Base-by-base conservation (phyloP, 2,888 invertebrate species). In the Petrolisthes manimaculis region DNA sequence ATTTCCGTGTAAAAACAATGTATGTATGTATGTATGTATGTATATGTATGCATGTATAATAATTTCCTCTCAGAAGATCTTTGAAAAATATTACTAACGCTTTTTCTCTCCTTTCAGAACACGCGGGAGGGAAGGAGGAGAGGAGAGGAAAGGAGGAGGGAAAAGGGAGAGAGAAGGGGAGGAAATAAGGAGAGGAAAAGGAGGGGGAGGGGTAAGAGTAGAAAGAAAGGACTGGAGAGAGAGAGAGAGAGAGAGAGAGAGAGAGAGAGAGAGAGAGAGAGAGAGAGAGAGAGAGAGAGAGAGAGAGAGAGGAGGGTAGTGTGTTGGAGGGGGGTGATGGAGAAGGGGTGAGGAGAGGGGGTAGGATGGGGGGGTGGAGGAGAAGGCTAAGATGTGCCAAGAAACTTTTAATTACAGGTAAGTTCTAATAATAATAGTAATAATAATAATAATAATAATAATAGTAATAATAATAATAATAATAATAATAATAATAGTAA, bases 231-330 rank as follows among this genome's bases (percentile, higher is more conserved):
- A 77, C 21, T 37, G 77, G 18, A 77, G 77, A 37, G n/a, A n/a
- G 53, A 37, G 18, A 37, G 18, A 18, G 51, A 77, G 53, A 37
- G 51, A 12, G 74, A 74, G 6, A 21, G 8, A n/a, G 6, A 5
- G n/a, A 61, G 6, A 61, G 14, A 61, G 14, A 14, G 14, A 14
- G 61, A 14, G 6, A 14, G 8, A 61, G 61, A 6, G 14, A 14
- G 54, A 61, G 56, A 56, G 9, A 69, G 53, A 67, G 51, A 80
- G 69, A 8, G 37, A 51, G 82, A 80, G 83, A n/a, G 69, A 82
- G 82, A 69, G 69, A 80, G 55, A 53, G 24, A 67, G 67, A 61
- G 67, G 37, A 18, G 67, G 61, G 9, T 12, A 5, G 67, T 12
- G 37, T n/a, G 67, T 18, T 3, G 55, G 21, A 18, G 54, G 5